phyloP scores from a whole-genome alignment of 2,113 vertebrate genomes.

The Brachionichthys hirsutus region DNA sequence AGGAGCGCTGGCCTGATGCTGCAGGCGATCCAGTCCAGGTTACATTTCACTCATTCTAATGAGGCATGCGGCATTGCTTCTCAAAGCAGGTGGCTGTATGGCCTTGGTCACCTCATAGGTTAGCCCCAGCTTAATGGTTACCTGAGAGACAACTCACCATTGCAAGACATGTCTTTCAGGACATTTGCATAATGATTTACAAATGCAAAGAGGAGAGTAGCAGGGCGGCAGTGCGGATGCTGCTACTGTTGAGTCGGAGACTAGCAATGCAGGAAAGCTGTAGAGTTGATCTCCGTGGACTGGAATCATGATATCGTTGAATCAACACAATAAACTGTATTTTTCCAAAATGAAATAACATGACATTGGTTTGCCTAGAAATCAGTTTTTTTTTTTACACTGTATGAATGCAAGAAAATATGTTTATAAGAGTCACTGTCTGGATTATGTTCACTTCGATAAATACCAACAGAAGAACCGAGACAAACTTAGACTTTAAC shows the following conservation, averaged over 20 bases:
- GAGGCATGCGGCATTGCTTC: neutral
- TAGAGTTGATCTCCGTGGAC: neutral
- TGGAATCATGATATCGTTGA: too few relatives aligned
- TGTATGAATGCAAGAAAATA: too few relatives aligned
- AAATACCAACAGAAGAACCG: too few relatives aligned
- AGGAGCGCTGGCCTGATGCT: neutral
- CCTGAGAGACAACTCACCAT: neutral
- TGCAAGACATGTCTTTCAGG: neutral
- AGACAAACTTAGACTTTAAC: too few relatives aligned
- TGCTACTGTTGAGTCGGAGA: neutral
- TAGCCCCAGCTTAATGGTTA: neutral
- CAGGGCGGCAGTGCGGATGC: neutral
- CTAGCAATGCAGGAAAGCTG: neutral
- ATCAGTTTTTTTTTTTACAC: too few relatives aligned
- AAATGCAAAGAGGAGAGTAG: neutral
- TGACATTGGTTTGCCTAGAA: too few relatives aligned
- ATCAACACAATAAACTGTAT: too few relatives aligned
- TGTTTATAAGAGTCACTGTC: too few relatives aligned
- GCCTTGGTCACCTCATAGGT: neutral
- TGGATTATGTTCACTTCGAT: too few relatives aligned
- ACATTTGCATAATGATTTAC: constrained; percentile 4
- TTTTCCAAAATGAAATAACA: too few relatives aligned
- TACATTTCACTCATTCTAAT: neutral
- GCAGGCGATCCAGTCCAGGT: constrained; percentile 14
- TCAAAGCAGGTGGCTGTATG: neutral